phyloP scores from a whole-genome alignment of 2,113 vertebrate species.

The Phalacrocorax pelagicus region DNA sequence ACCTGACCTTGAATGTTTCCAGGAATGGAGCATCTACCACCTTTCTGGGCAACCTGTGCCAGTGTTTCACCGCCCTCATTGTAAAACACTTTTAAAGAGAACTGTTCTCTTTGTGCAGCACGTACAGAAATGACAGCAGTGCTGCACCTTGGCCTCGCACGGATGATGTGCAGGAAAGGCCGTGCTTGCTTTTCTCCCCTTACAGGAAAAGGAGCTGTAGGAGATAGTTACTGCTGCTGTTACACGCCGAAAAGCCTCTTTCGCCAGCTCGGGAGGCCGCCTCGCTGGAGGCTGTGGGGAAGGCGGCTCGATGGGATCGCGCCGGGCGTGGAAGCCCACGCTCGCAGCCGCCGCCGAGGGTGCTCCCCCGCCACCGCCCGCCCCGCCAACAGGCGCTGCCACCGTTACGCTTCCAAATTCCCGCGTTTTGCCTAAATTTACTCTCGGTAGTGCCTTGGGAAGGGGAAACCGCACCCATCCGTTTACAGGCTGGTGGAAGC shows the following conservation, averaged over 20 bases:
- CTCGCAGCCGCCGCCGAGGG: neutral
- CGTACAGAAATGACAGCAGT: neutral
- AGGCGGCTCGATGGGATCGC: rapidly evolving
- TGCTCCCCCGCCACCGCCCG: neutral
- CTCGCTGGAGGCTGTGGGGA: rapidly evolving
- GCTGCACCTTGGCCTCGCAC: too few relatives aligned
- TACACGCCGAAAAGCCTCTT: rapidly evolving
- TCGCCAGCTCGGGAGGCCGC: neutral
- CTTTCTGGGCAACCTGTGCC: too few relatives aligned
- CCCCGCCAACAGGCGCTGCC: too few relatives aligned
- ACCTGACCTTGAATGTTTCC: too few relatives aligned
- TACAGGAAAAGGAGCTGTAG: neutral
- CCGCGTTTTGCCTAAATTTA: rapidly evolving
- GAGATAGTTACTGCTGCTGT: neutral
- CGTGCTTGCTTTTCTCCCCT: neutral
- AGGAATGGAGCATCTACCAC: too few relatives aligned
- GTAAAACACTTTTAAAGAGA: neutral
- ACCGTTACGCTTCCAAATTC: neutral
- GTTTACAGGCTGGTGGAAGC: neutral
- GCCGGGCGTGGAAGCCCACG: rapidly evolving
- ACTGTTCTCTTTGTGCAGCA: rapidly evolving
- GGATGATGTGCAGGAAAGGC: neutral
- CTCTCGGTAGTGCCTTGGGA: neutral
- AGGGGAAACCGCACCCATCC: too few relatives aligned
- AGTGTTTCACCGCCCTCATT: too few relatives aligned